Evolutionary conservation across 2,797 vertebrate species (phyloP), one percentile per base, ranked within the genome.

Genomic region (Xerus rutilus): DNA sequence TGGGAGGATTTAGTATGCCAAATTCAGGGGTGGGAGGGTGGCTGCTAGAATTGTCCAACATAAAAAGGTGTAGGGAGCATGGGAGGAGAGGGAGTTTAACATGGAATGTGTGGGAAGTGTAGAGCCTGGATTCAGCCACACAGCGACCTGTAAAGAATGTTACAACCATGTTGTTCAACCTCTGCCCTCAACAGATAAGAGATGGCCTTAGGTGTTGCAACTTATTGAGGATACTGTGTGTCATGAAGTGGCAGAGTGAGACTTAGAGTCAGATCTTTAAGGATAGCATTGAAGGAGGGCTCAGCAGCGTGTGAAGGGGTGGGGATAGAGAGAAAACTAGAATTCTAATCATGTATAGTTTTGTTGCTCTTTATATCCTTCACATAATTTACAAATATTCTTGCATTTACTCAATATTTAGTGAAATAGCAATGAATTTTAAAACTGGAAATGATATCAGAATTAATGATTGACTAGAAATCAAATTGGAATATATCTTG

Each of bases 401-500:
- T 83, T 92, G 17, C 65, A 32, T 59, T 67, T 83, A 43, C 4
- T 93, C 23, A 84, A 0, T 65, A 79, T 65, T 82, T 92, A 88
- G 49, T 95, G 85, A 93, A 89, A 82, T 43, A 94, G 21, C n/a
- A 97, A 70, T 54, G 39, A 93, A 1, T 62, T 62, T 59, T 15
- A 88, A 67, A 93, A 64, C 62, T 70, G 35, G n/a, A 62, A 91
- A 28, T 82, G 77, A 72, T 15, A 54, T 20, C 49, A 91, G 39
- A 89, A 77, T 88, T 93, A 67, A 81, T 87, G 84, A 83, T 81
- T 86, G 43, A 62, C 52, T 79, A 3, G 84, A 91, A 95, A 49
- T 93, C 13, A 86, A 72, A 23, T 89, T 84, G 30, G 20, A 92
- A 49, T 91, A 18, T 85, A 69, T 96, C 54, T 91, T 94, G 72